Evolutionary conservation across 2,888 invertebrate species (phyloP).

Genomic region (Polyploca ridens): DNA sequence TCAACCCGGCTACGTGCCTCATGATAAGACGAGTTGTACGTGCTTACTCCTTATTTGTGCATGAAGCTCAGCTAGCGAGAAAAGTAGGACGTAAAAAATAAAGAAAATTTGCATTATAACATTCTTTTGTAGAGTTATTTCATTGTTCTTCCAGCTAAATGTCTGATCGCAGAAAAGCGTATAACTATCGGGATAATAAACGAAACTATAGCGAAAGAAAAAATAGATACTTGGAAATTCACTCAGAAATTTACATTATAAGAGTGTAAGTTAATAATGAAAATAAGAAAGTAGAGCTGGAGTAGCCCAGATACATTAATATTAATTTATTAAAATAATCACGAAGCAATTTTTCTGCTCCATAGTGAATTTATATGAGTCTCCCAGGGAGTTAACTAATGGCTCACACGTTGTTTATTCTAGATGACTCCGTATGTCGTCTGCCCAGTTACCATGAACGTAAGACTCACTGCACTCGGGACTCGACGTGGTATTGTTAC

Average conservation of each 20-base stretch:
- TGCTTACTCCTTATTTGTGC: slow-evolving; percentile 57
- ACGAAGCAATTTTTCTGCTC: slow-evolving; percentile 7
- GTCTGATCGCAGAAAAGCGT: not conserved
- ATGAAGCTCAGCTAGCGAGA: slow-evolving; percentile 49
- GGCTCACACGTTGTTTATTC: slow-evolving; percentile 37
- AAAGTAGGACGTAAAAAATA: slow-evolving; percentile 51
- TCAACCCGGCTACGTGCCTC: slow-evolving; percentile 67
- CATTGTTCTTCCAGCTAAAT: slow-evolving; percentile 23
- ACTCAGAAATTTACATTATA: not conserved
- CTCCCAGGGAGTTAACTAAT: slow-evolving; percentile 30
- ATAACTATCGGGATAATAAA: not conserved
- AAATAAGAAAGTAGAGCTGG: slow-evolving; percentile 11
- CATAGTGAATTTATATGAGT: slow-evolving; percentile 16
- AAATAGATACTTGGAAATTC: not conserved
- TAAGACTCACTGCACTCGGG: slow-evolving; percentile 6
- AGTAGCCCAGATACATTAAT: not conserved
- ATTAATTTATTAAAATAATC: slow-evolving; percentile 9
- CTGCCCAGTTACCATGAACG: slow-evolving; percentile 6
- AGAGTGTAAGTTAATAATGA: not conserved
- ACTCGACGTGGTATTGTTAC: not conserved
- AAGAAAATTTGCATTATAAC: slow-evolving; percentile 61
- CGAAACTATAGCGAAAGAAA: not conserved
- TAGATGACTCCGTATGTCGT: slow-evolving; percentile 10
- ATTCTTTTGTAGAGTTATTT: slow-evolving; percentile 54
- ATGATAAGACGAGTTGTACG: slow-evolving; percentile 62